These are phyloP conservation scores for Xiphorhynchus erythropygius DNA, from an alignment of 2,797 vertebrate species.

Conservation along the genomic window DNA sequence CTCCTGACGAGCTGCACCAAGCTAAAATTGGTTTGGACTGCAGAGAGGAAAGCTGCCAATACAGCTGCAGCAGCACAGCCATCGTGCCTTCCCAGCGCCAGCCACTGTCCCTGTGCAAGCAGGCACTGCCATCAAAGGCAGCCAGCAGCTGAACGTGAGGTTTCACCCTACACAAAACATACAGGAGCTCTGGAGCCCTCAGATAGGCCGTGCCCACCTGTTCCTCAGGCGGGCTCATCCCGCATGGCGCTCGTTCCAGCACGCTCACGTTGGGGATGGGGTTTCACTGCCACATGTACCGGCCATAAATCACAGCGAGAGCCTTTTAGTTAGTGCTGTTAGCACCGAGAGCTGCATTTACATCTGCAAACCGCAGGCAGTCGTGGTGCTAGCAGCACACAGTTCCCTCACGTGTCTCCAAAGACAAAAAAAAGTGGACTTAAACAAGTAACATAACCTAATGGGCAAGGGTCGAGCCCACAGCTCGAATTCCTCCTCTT, in stretches of 20 bases:
- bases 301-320: conserved; percentile 20
- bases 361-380: background rate
- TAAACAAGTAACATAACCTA: background rate
- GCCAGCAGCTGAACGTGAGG: conserved; percentile 54
- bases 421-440: background rate
- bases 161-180: background rate
- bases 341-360: background rate
- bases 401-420: background rate
- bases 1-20: background rate
- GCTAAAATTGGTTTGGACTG: background rate
- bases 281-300: background rate
- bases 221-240: background rate
- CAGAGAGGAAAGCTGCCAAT: background rate
- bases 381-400: background rate
- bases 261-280: background rate
- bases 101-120: background rate
- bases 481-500: background rate
- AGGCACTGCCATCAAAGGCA: conserved; percentile 39
- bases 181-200: background rate
- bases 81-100: background rate
- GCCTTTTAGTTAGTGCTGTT: conserved; percentile 15
- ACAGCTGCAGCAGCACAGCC: background rate
- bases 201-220: conserved; percentile 54
- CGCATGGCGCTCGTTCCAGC: background rate
- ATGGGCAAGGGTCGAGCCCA: background rate